Conservation (phyloP, 2,888 invertebrate genomes). For the Eupithecia inturbata region DNA sequence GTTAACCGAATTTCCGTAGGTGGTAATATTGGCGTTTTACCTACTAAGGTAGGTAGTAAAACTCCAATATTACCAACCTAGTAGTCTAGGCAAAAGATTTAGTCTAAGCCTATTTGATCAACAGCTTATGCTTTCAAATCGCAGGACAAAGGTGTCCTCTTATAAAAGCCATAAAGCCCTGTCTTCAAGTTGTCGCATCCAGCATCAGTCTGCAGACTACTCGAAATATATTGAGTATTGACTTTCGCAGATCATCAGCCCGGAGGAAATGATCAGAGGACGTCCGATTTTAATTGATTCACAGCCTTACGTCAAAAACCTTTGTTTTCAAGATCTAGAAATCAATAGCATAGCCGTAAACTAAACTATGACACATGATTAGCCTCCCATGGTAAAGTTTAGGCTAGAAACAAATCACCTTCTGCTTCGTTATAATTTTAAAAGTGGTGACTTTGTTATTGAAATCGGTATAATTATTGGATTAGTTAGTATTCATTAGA, state of each 20-base stretch:
- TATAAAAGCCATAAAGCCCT: background rate
- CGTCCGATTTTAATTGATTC: background rate
- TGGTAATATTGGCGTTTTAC: background rate
- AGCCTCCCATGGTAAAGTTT: background rate
- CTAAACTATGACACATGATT: background rate
- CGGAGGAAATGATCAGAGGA: background rate
- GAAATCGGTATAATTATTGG: background rate
- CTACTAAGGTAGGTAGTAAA: background rate
- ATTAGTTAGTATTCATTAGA: background rate
- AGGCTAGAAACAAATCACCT: slow-evolving; percentile 1
- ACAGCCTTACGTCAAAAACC: background rate
- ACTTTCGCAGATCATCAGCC: background rate
- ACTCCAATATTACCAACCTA: background rate
- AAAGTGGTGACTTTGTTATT: background rate
- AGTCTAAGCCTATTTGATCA: background rate
- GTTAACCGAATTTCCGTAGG: background rate
- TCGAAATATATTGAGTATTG: too few species aligned
- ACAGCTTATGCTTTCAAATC: background rate
- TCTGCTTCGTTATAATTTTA: background rate
- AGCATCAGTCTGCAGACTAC: background rate
- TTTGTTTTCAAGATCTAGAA: background rate
- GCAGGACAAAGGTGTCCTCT: background rate
- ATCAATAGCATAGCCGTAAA: background rate
- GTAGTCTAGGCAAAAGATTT: background rate
- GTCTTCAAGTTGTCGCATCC: background rate